phyloP scores from a whole-genome alignment of 2,113 vertebrate species.

The Anhinga anhinga region DNA sequence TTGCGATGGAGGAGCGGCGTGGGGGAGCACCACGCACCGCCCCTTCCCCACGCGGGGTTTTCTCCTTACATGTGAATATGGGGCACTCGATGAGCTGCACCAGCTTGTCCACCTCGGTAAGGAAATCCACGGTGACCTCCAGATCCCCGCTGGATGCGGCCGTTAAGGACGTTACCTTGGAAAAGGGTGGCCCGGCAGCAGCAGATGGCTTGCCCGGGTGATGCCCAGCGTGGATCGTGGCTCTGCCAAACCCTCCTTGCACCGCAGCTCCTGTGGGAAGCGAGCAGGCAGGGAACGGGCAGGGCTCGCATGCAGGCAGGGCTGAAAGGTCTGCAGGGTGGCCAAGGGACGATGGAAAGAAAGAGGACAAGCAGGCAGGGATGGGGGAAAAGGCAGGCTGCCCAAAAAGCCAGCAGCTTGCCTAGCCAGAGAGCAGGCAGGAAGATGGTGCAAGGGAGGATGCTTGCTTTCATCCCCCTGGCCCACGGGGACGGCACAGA shows the following conservation, averaged over 20 bases:
- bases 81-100: constrained; percentile 97
- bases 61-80: constrained; percentile 91
- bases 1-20: not conserved
- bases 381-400: not conserved
- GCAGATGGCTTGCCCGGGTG: not conserved
- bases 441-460: not conserved
- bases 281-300: not conserved
- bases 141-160: constrained; percentile 81
- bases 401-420: not conserved
- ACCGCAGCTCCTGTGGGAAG: not conserved
- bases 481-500: rapidly evolving
- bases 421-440: not conserved
- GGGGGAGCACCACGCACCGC: rapidly evolving
- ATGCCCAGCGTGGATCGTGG: rapidly evolving
- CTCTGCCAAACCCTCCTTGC: not conserved
- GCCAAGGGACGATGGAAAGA: not conserved
- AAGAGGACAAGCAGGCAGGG: not conserved
- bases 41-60: not conserved
- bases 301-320: not conserved
- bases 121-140: constrained; percentile 96
- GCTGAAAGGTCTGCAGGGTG: not conserved
- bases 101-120: constrained; percentile 97
- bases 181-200: not conserved
- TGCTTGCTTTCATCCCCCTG: not conserved
- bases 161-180: constrained; percentile 66